These are phyloP conservation scores for Anguilla japonica DNA, from an alignment of 2,113 vertebrate species.

Conservation along the genomic window DNA sequence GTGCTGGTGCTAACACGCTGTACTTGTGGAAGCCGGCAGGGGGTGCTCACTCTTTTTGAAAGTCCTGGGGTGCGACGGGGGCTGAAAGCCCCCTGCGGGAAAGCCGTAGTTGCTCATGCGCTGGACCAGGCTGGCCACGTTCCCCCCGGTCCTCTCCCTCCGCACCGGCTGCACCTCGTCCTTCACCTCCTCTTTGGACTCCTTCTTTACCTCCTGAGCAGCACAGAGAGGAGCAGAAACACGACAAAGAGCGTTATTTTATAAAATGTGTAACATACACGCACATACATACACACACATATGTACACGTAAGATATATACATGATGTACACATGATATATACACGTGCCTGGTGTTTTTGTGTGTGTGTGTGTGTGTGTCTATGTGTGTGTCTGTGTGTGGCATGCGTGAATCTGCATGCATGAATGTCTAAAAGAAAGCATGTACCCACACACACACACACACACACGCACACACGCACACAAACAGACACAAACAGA, in stretches of 20 bases:
- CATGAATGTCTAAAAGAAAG: no score
- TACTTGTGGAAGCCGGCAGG: neutral
- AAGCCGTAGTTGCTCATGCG: conserved; percentile 90
- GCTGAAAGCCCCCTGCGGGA: conserved; percentile 87
- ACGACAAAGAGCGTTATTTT: neutral
- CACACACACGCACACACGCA: no score
- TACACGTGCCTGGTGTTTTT: no score
- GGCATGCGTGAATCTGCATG: no score
- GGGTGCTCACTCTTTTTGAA: conserved; percentile 80
- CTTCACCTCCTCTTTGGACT: conserved; percentile 72
- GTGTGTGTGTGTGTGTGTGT: no score
- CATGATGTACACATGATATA: no score
- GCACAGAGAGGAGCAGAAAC: conserved; percentile 33
- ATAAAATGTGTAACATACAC: conserved; percentile 18
- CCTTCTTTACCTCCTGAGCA: conserved; percentile 84
- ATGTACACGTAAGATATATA: neutral
- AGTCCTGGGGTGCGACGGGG: conserved; percentile 70
- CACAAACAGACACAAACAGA: no score
- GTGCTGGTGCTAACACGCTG: no score
- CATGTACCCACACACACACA: no score
- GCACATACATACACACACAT: neutral
- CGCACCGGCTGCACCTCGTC: conserved; percentile 71
- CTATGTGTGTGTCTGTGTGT: no score
- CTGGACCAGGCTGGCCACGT: conserved; percentile 90
- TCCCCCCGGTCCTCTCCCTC: conserved; percentile 80